phyloP scores from a whole-genome alignment of 2,888 invertebrate species.

The Eilema caniola region DNA sequence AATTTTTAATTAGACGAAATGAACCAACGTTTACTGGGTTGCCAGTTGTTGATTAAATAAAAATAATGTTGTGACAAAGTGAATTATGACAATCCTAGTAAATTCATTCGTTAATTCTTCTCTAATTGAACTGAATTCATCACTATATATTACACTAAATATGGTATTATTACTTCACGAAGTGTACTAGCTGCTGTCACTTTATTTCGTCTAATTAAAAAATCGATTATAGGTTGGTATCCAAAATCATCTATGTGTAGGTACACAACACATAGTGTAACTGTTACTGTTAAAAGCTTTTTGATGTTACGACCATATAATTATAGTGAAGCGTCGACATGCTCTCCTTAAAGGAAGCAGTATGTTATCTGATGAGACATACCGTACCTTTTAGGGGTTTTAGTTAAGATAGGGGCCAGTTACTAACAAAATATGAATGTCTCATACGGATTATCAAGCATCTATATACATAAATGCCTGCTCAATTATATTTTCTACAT shows the following conservation, averaged over 20 bases:
- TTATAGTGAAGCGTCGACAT: constrained; percentile 1
- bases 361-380: constrained; percentile 15
- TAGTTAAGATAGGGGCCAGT: neutral
- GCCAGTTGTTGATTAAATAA: no score
- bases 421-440: neutral
- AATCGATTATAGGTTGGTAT: neutral
- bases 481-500: neutral
- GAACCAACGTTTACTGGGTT: no score
- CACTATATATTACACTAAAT: no score
- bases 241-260: neutral
- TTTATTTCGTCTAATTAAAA: no score
- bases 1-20: no score
- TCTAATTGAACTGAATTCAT: no score
- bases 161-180: no score
- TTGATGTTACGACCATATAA: constrained; percentile 23
- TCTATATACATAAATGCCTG: neutral
- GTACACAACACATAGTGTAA: neutral
- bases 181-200: no score
- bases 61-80: no score
- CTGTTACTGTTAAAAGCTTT: constrained; percentile 35
- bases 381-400: neutral
- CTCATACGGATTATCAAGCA: neutral
- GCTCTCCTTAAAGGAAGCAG: constrained; percentile 15
- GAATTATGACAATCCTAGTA: no score
- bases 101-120: no score